Evolutionary conservation across 2,797 vertebrate genomes (phyloP).

Genomic region (Pipistrellus nathusii): DNA sequence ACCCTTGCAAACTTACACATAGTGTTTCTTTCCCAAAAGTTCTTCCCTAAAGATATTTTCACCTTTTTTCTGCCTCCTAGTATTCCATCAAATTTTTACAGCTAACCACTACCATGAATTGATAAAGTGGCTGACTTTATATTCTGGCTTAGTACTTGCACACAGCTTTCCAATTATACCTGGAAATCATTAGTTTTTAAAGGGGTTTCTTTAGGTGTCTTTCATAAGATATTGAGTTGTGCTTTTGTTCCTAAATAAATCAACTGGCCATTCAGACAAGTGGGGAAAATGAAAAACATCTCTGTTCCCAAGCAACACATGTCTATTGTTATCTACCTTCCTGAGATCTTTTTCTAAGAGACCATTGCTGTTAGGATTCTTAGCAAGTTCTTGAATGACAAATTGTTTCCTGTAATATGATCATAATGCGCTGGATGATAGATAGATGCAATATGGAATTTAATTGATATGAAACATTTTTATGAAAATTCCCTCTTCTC

Average conservation of each 20-base stretch:
- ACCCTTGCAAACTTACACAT: not conserved
- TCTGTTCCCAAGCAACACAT: slow-evolving; percentile 85
- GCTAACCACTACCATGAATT: not conserved
- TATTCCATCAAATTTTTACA: slow-evolving; percentile 19
- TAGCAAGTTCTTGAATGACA: slow-evolving; percentile 81
- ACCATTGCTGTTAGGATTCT: slow-evolving; percentile 67
- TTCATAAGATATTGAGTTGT: slow-evolving; percentile 71
- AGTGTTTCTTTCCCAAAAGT: not conserved
- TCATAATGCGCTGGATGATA: slow-evolving; percentile 56
- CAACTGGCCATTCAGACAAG: slow-evolving; percentile 76
- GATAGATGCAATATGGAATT: slow-evolving; percentile 64
- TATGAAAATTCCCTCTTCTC: slow-evolving; percentile 48
- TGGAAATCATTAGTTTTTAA: slow-evolving; percentile 67
- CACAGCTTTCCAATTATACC: slow-evolving; percentile 68
- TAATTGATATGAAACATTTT: slow-evolving; percentile 65
- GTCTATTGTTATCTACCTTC: slow-evolving; percentile 77
- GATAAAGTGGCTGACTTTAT: slow-evolving; percentile 49
- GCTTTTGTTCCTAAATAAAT: slow-evolving; percentile 70
- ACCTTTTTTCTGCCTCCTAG: not conserved
- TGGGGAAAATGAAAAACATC: slow-evolving; percentile 64
- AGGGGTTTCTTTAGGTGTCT: not conserved
- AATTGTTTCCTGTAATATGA: slow-evolving; percentile 75
- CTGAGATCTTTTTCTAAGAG: slow-evolving; percentile 82
- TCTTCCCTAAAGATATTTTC: not conserved
- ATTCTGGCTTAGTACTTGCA: slow-evolving; percentile 48